These are phyloP conservation scores for Pyxicephalus adspersus DNA, from an alignment of 2,113 vertebrate genomes.

Conservation along the genomic window DNA sequence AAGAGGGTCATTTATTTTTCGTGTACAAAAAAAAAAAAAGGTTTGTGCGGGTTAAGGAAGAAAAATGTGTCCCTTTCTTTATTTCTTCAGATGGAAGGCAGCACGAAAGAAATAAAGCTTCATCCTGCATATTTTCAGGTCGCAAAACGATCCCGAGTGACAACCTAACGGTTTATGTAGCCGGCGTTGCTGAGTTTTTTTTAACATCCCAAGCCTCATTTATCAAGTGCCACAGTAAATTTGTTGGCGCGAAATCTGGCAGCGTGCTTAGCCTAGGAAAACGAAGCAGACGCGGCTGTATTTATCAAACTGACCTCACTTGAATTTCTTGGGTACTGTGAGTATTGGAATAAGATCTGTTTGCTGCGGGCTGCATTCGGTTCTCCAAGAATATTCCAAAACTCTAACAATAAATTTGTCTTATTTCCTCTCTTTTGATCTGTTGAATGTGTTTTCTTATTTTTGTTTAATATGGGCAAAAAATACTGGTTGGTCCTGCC, in stretches of 20 bases:
- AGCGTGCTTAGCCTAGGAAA: slow-evolving; percentile 43
- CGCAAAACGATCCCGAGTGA: slow-evolving; percentile 1
- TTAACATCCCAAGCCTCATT: slow-evolving; percentile 41
- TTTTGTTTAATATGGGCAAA: no score
- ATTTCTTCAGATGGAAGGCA: background rate
- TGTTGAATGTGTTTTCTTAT: no score
- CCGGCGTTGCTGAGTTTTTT: slow-evolving; percentile 34
- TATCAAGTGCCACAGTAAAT: slow-evolving; percentile 50
- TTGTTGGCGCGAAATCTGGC: slow-evolving; percentile 40
- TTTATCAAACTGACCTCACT: background rate
- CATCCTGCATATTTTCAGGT: slow-evolving; percentile 48
- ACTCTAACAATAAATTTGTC: no score
- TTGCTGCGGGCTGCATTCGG: no score
- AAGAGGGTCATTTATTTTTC: background rate
- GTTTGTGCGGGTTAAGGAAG: background rate
- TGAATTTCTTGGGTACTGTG: no score
- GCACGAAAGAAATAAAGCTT: background rate
- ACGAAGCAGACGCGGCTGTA: slow-evolving; percentile 35
- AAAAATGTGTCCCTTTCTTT: background rate
- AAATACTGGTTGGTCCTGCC: no score
- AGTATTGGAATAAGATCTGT: no score
- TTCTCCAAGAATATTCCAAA: no score
- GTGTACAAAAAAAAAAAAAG: background rate
- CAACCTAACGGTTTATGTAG: slow-evolving; percentile 53
- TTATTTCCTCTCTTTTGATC: no score